Evolutionary conservation across 2,888 invertebrate genomes (phyloP), one percentile per base, ranked within the genome.

Genomic region (Agapostemon virescens): DNA sequence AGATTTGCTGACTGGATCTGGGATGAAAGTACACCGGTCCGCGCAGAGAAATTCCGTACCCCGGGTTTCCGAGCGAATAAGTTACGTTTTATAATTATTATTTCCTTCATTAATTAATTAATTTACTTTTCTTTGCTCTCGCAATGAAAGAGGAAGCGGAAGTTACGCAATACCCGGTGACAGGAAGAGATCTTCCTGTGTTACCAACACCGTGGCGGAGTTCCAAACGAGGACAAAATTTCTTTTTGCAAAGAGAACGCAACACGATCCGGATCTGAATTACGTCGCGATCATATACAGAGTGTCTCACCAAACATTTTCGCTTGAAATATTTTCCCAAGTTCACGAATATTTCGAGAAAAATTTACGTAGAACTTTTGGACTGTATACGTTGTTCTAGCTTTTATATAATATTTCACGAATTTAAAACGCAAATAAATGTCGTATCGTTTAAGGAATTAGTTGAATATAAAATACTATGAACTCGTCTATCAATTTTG

Each of bases 1-100:
- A 64, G 42, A 42, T 63, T 69, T 66, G 26, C 33, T 69, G 81
- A 72, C 79, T 81, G 79, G 69, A 55, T 79, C 79, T 81, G 69
- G 75, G 55, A 49, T 75, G 69, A 79, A 81, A 42, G 64, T 71
- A 69, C 58, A 73, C 74, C 75, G 81, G 81, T 58, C 81, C 81
- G 81, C 72, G 81, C 81, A 81, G 81, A 81, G 81, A 75, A 79
- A 79, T 81, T 81, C 79, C 64, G 81, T 75, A 79, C 49, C 79
- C 67, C 81, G 75, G 69, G 61, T 79, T 75, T 72, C 72, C 72
- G 52, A 75, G 72, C 64, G 79, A 66, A 68, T 69, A 72, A 75
- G 42, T 72, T 69, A 69, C 49, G 58, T 78, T 69, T 75, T 36
- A 42, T 67, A 11, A 15, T 69, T 11, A 30, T 58, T 30, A 20